Evolutionary conservation across 2,113 vertebrate species (phyloP), one percentile per base, ranked within the genome.

Genomic region (Myrmecobius fasciatus): DNA sequence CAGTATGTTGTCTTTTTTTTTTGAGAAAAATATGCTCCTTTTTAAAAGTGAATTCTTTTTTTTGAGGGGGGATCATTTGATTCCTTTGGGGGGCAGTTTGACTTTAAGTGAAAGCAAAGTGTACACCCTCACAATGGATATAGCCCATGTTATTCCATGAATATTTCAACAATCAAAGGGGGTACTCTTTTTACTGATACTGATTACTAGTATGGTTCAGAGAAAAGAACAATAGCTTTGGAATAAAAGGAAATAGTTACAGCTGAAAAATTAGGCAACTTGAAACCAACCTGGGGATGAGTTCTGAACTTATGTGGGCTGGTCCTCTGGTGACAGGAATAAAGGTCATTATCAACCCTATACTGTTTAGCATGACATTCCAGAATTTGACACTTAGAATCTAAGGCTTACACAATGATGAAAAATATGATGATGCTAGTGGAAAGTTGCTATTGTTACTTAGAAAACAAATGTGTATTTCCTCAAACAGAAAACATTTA

Each of bases 1-100:
- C 24, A 95, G 67, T 0, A 46, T n/a, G 31, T 52, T 54, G 8
- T 54, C 26, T 56, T 31, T 60, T 60, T 94, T 56, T 91, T 3
- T 88, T 94, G 49, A 53, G 43, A 43, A 96, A 96, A 92, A 94
- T 43, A 56, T 52, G 52, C 25, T 97, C 9, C 89, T 10, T 96
- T 96, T 95, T 90, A 48, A 96, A 97, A 93, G 67, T 53, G 93
- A 93, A 96, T 89, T n/a, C 31, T 89, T 95, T 94, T 94, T 94
- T 89, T 96, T 46, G 25, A 43, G 46, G 60, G 89, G 90, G 91
- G 90, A 96, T 94, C 88, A 96, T 96, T 95, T 96, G 91, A 26
- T 94, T 95, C 93, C 46, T 93, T 92, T 95, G 88, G 26, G 94
- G 97, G 94, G 51, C 54, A 97, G 52, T 94, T 95, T 43, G 52